These are phyloP conservation scores for Camponotus fellah DNA, from an alignment of 2,888 invertebrate genomes.

Conservation along the genomic window DNA sequence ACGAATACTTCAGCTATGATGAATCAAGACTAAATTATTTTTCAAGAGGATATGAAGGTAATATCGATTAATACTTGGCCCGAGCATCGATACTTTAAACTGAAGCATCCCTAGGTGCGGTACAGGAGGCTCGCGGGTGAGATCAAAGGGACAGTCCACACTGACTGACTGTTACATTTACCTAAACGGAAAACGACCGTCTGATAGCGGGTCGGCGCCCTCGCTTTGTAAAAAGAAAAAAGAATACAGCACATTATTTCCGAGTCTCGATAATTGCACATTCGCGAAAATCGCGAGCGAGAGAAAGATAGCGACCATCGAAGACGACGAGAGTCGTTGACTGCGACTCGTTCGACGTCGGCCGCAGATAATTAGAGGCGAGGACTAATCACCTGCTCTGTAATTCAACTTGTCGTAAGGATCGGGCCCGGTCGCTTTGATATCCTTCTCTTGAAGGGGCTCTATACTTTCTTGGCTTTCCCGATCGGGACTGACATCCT, in stretches of 20 bases:
- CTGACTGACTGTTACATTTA: constrained; percentile 78
- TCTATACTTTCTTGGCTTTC: constrained; percentile 83
- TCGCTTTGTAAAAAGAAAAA: constrained; percentile 80
- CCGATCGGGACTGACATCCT: constrained; percentile 78
- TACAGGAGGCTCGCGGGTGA: constrained; percentile 25
- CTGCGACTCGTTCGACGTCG: constrained; percentile 20
- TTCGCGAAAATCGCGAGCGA: constrained; percentile 21
- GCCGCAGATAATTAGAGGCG: constrained; percentile 14
- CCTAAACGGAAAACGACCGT: constrained; percentile 85
- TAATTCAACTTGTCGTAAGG: constrained; percentile 86
- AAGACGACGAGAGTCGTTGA: constrained; percentile 34
- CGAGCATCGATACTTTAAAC: constrained; percentile 34
- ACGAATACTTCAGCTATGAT: neutral
- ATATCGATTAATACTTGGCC: neutral
- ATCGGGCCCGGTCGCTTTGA: constrained; percentile 86
- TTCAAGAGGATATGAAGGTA: neutral
- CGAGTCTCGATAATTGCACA: constrained; percentile 35
- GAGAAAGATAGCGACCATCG: constrained; percentile 24
- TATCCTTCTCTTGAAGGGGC: constrained; percentile 83
- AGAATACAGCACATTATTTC: constrained; percentile 61
- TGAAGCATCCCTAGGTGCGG: constrained; percentile 35
- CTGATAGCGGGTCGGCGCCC: constrained; percentile 85
- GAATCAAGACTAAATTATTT: neutral
- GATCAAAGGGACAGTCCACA: constrained; percentile 60
- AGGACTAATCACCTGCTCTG: constrained; percentile 82